Evolutionary conservation across 2,113 vertebrate genomes (phyloP).

Genomic region (Willisornis vidua): DNA sequence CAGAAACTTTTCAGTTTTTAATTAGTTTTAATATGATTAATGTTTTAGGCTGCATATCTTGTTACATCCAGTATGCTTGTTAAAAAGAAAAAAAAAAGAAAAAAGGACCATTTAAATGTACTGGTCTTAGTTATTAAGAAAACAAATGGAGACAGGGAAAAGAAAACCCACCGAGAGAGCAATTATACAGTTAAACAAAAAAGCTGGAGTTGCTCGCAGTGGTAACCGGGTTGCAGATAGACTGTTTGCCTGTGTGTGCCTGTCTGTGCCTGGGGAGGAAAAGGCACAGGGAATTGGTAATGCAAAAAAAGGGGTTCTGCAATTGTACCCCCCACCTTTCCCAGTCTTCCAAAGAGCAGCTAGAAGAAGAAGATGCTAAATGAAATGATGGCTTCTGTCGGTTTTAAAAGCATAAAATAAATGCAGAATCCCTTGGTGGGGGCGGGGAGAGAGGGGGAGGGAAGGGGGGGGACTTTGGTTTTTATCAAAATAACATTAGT

Average conservation of each 20-base stretch:
- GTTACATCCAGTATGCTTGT: conserved; percentile 53
- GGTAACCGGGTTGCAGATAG: conserved; percentile 52
- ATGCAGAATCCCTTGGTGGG: not conserved
- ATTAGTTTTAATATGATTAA: conserved; percentile 73
- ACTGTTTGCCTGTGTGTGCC: not conserved
- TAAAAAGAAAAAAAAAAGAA: not conserved
- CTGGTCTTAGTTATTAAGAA: conserved; percentile 62
- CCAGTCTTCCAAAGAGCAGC: not conserved
- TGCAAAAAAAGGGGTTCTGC: not conserved
- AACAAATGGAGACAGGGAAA: conserved; percentile 55
- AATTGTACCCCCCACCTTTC: not conserved
- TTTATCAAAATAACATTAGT: not conserved
- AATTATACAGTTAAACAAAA: conserved; percentile 66
- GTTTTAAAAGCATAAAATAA: not conserved
- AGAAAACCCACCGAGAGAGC: conserved; percentile 38
- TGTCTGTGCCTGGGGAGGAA: not conserved
- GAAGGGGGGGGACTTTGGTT: not conserved
- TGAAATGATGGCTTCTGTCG: not conserved
- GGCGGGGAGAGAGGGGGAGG: too few species aligned
- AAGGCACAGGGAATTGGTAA: not conserved
- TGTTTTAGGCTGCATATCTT: conserved; percentile 59
- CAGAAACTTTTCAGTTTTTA: conserved; percentile 72
- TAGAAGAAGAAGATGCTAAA: not conserved
- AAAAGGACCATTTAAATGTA: conserved; percentile 11
- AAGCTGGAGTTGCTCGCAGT: conserved; percentile 64